phyloP scores from a whole-genome alignment of 2,113 vertebrate species.

The Ptilorrhoa leucosticta region DNA sequence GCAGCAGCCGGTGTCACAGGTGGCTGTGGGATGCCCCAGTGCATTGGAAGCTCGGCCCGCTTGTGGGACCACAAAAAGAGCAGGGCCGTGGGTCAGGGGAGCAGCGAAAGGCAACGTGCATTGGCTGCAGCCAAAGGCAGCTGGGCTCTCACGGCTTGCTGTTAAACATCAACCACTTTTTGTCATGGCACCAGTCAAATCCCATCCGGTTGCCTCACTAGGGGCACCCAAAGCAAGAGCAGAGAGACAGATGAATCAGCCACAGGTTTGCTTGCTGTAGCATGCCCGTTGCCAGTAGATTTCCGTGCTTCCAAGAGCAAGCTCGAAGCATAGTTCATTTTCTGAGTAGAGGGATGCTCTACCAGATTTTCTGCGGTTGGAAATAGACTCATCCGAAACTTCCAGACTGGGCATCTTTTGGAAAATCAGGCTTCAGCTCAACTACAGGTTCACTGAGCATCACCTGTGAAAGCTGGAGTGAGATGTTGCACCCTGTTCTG shows the following conservation, averaged over 20 bases:
- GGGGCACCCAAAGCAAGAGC: conserved; percentile 5
- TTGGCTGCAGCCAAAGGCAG: neutral
- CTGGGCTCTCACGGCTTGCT: neutral
- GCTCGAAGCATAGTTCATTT: neutral
- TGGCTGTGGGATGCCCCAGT: neutral
- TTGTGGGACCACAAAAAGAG: neutral
- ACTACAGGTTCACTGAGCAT: neutral
- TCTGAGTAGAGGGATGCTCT: neutral
- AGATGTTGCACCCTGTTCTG: neutral
- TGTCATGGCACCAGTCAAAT: neutral
- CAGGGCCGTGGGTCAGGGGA: neutral
- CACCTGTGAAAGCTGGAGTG: neutral
- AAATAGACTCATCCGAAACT: neutral
- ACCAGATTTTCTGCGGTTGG: neutral
- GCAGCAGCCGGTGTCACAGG: neutral
- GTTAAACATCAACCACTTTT: neutral
- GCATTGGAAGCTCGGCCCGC: neutral
- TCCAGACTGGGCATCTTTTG: neutral
- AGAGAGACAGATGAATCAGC: conserved; percentile 39
- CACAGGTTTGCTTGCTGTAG: neutral
- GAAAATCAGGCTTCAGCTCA: neutral
- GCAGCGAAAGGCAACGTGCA: neutral
- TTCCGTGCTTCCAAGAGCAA: neutral
- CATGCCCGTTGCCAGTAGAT: conserved; percentile 12
- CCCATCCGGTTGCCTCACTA: neutral